phyloP scores from a whole-genome alignment of 1,140 invertebrate genomes.

The Lerema accius region DNA sequence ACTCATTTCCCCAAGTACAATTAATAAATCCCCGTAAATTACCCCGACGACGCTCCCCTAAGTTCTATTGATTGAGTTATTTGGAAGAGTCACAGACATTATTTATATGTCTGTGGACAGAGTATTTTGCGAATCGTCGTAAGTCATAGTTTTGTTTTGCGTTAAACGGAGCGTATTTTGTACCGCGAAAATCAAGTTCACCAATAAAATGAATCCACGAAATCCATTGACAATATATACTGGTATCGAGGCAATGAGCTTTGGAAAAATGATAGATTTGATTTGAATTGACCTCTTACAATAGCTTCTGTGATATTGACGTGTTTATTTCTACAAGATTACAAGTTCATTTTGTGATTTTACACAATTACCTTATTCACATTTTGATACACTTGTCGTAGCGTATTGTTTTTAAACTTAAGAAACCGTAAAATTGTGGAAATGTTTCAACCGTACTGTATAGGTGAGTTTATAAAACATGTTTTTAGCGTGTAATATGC shows the following conservation, averaged over 20 bases:
- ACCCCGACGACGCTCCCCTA: no score
- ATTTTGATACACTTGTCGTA: background rate
- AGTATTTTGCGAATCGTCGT: no score
- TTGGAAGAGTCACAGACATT: no score
- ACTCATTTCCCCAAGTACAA: no score
- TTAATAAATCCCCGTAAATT: no score
- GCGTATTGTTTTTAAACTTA: constrained; percentile 33
- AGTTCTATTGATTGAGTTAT: no score
- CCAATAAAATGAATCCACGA: constrained; percentile 74
- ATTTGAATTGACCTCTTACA: background rate
- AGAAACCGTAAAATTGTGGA: constrained; percentile 48
- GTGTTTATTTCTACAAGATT: constrained; percentile 59
- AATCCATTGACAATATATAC: constrained; percentile 72
- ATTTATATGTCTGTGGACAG: no score
- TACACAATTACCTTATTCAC: background rate
- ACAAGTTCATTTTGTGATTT: background rate
- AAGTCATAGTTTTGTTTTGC: background rate
- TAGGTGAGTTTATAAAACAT: constrained; percentile 72
- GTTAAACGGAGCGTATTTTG: background rate
- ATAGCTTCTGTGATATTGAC: constrained; percentile 48
- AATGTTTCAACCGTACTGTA: constrained; percentile 59
- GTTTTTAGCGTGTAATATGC: constrained; percentile 49
- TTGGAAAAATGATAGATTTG: constrained; percentile 40
- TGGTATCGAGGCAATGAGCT: constrained; percentile 48
- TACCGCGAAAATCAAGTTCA: constrained; percentile 47